A percentile compares a stretch with the other conserved stretches of the same genome.
Conservation (phyloP, 1,140 invertebrate genomes). For the Lanistes nyassanus region DNA sequence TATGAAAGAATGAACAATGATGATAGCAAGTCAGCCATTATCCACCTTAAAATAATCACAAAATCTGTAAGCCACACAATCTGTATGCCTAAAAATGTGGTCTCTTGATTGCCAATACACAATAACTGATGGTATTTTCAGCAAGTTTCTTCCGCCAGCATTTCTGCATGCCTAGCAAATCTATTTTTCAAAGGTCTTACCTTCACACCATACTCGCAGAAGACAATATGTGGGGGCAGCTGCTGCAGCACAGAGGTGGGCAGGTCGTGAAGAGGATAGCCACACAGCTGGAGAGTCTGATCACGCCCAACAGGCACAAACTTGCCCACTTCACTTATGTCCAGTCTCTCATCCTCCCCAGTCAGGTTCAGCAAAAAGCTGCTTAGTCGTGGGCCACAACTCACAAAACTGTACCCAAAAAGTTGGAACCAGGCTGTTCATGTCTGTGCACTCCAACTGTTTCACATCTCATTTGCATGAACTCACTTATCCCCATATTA, state of each 20-base stretch:
- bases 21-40: background rate
- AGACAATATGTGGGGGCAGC: constrained; percentile 72
- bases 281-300: constrained; percentile 72
- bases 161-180: background rate
- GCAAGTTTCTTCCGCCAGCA: too few relatives aligned
- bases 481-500: too few relatives aligned
- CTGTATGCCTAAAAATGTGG: background rate
- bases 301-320: constrained; percentile 70
- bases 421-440: background rate
- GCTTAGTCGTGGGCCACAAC: constrained; percentile 73
- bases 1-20: constrained; percentile 57
- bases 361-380: constrained; percentile 70
- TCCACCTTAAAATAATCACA: background rate
- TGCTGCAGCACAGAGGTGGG: constrained; percentile 43
- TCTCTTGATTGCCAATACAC: background rate
- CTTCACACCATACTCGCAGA: constrained; percentile 76
- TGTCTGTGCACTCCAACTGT: too few relatives aligned
- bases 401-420: constrained; percentile 69
- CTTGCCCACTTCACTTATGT: constrained; percentile 59
- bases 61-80: background rate
- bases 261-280: constrained; percentile 58
- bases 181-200: constrained; percentile 53
- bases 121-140: too few relatives aligned
- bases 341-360: constrained; percentile 61
- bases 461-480: too few relatives aligned